Evolutionary conservation across 1,140 invertebrate species (phyloP).

Genomic region (Wiebesia pumilae): DNA sequence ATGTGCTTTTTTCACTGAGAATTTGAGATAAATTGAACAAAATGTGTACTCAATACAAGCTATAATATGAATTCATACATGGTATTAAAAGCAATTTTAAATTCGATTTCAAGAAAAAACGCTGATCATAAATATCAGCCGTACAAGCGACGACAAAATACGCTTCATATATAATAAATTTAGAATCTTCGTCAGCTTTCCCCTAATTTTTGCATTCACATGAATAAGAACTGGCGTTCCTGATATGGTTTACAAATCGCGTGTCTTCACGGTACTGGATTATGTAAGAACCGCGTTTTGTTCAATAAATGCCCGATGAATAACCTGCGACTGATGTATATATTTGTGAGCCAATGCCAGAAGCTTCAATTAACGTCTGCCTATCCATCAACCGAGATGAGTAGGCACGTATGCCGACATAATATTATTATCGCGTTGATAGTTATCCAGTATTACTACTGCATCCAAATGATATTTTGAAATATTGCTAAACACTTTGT

Average conservation of each 20-base stretch:
- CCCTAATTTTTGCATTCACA: neutral
- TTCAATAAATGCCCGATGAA: neutral
- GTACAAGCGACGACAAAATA: neutral
- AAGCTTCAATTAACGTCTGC: neutral
- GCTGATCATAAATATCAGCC: neutral
- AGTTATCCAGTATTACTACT: neutral
- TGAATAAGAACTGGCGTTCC: neutral
- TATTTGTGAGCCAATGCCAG: no score
- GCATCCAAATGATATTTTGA: conserved; percentile 12
- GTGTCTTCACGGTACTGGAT: neutral
- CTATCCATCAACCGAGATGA: no score
- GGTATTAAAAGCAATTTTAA: neutral
- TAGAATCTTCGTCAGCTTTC: neutral
- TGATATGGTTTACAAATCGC: neutral
- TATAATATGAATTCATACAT: neutral
- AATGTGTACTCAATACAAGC: neutral
- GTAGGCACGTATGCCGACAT: no score
- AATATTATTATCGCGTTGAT: conserved; percentile 26
- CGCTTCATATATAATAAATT: neutral
- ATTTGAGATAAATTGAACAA: neutral
- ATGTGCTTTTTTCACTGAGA: neutral
- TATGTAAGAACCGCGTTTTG: neutral
- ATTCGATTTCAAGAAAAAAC: neutral
- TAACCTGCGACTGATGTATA: neutral
- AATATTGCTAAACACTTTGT: neutral